A percentile compares a stretch with the other conserved stretches of the same genome.
Evolutionary conservation across 2,797 vertebrate genomes (phyloP).

Genomic region (Urophycis tenuis): DNA sequence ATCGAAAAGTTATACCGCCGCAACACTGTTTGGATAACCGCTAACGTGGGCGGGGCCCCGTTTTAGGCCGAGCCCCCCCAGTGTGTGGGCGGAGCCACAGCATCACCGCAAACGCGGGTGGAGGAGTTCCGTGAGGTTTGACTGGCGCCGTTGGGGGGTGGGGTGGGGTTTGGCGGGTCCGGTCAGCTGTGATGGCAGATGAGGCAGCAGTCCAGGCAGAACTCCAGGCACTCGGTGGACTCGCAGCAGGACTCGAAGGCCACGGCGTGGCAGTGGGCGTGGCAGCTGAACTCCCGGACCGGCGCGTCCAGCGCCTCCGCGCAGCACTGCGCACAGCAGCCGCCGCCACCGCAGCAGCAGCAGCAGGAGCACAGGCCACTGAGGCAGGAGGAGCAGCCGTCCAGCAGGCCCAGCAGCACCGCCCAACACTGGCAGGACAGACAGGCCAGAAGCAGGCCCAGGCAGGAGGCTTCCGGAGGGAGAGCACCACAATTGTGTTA

Average conservation of each 20-base stretch:
- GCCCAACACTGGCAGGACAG: constrained; percentile 39
- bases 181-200: constrained; percentile 62
- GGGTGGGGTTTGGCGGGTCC: no score
- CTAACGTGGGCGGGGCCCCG: background rate
- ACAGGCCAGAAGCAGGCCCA: constrained; percentile 63
- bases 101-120: background rate
- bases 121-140: background rate
- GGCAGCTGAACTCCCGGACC: constrained; percentile 62
- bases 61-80: background rate
- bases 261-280: constrained; percentile 68
- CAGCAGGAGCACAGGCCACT: constrained; percentile 55
- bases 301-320: constrained; percentile 47
- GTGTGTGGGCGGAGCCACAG: background rate
- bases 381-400: constrained; percentile 41
- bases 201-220: constrained; percentile 66
- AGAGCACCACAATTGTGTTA: no score
- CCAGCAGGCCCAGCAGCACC: constrained; percentile 51
- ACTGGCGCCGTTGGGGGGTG: background rate
- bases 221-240: constrained; percentile 65
- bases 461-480: constrained; percentile 39
- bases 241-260: constrained; percentile 70
- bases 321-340: constrained; percentile 59
- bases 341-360: constrained; percentile 61
- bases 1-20: background rate
- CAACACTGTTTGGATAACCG: background rate